Conservation (phyloP, 2,797 vertebrate genomes). For the Rousettus madagascariensis region DNA sequence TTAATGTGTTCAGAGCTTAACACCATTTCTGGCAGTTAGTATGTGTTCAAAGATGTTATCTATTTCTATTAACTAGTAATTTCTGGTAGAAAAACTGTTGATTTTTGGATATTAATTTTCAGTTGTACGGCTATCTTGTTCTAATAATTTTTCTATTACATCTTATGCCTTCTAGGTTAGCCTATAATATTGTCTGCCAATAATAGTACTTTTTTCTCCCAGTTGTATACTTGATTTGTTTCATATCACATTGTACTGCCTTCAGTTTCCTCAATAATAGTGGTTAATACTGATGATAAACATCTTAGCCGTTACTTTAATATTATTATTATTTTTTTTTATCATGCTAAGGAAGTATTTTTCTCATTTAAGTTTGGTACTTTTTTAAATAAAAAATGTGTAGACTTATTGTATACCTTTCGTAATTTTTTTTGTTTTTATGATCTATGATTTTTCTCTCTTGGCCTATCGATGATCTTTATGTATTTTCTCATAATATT, state of each 20-base stretch:
- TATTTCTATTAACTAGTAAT: conserved; percentile 9
- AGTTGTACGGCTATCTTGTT: not conserved
- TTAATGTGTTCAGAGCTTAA: not conserved
- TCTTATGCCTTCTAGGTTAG: conserved; percentile 2
- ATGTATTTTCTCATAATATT: not conserved
- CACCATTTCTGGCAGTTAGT: not conserved
- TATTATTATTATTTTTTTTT: not conserved
- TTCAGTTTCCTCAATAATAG: not conserved
- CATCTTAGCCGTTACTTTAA: not conserved
- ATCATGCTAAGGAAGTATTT: not conserved
- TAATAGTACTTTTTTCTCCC: conserved; percentile 22
- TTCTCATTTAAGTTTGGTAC: not conserved
- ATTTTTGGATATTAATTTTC: conserved; percentile 55
- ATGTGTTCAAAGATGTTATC: not conserved
- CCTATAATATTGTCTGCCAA: not conserved
- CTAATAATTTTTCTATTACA: not conserved
- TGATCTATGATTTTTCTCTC: not conserved
- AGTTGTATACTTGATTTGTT: not conserved
- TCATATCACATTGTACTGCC: not conserved
- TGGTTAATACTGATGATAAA: not conserved
- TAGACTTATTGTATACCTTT: not conserved
- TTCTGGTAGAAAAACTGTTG: not conserved
- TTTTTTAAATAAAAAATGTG: not conserved
- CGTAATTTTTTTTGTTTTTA: not conserved
- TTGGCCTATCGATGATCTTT: not conserved